Evolutionary conservation across 2,113 vertebrate species (phyloP).

Genomic region (Solea solea): DNA sequence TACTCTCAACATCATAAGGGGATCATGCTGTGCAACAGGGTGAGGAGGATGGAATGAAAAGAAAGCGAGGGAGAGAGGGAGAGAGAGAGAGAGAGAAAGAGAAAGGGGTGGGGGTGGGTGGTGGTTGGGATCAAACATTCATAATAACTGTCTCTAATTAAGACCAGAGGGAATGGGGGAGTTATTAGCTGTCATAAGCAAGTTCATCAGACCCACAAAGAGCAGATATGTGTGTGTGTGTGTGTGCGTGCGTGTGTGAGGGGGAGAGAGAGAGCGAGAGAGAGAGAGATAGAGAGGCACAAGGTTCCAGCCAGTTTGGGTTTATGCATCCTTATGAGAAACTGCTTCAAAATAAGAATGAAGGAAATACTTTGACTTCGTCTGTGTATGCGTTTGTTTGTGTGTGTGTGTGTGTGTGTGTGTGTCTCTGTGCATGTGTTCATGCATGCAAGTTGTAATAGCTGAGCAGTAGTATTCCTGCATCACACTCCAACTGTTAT

Average conservation of each 20-base stretch:
- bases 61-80: not conserved
- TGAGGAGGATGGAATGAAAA: conserved; percentile 34
- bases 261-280: not conserved
- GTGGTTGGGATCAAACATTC: conserved; percentile 50
- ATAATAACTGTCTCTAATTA: conserved; percentile 78
- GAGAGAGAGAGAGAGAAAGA: conserved; percentile 17
- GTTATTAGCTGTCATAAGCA: conserved; percentile 81
- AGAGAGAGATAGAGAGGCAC: not conserved
- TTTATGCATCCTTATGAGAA: conserved; percentile 21
- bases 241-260: conserved; percentile 30
- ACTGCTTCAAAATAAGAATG: conserved; percentile 2
- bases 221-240: conserved; percentile 36
- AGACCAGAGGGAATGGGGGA: conserved; percentile 71
- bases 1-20: conserved; percentile 37
- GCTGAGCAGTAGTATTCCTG: conserved; percentile 42
- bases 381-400: not conserved
- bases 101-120: not conserved
- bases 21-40: conserved; percentile 64
- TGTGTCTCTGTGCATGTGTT: not conserved
- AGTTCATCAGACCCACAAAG: conserved; percentile 68
- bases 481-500: conserved; percentile 61
- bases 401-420: not conserved
- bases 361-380: conserved; percentile 5
- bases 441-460: conserved; percentile 7
- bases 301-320: conserved; percentile 1